A percentile compares a stretch with the other conserved stretches of the same genome.
Conservation (phyloP, 30 jellyfish, hydroid and myxozoan genomes). For the Cassiopea andromeda region DNA sequence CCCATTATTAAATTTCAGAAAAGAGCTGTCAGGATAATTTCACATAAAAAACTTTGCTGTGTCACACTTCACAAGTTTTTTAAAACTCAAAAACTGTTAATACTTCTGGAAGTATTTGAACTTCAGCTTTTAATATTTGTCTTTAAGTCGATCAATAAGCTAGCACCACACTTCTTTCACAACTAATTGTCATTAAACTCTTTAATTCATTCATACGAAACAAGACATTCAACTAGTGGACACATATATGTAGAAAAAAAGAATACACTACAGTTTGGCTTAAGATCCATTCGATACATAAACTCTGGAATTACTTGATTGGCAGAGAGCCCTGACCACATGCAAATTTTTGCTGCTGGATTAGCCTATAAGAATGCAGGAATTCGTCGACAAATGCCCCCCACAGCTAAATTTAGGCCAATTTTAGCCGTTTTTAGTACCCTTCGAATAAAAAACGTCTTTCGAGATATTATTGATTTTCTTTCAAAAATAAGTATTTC, state of each 20-base stretch:
- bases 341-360: too few species aligned
- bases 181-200: too few species aligned
- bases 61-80: conserved; percentile 12
- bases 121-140: conserved; percentile 17
- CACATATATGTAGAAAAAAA: background rate
- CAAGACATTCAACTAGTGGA: background rate
- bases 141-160: background rate
- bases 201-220: too few species aligned
- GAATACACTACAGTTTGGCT: background rate
- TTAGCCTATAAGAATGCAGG: too few species aligned
- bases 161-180: background rate
- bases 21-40: conserved; percentile 31
- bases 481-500: too few species aligned
- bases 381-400: too few species aligned
- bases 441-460: too few species aligned
- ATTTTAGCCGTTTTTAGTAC: too few species aligned
- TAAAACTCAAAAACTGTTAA: conserved; percentile 11
- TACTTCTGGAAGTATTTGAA: conserved; percentile 15
- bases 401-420: too few species aligned
- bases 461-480: too few species aligned
- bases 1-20: conserved; percentile 36
- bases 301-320: background rate
- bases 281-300: background rate
- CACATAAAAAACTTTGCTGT: conserved; percentile 16
- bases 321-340: too few species aligned